Base-by-base conservation (phyloP, 2,113 vertebrate genomes). In the Calidris pygmaea region DNA sequence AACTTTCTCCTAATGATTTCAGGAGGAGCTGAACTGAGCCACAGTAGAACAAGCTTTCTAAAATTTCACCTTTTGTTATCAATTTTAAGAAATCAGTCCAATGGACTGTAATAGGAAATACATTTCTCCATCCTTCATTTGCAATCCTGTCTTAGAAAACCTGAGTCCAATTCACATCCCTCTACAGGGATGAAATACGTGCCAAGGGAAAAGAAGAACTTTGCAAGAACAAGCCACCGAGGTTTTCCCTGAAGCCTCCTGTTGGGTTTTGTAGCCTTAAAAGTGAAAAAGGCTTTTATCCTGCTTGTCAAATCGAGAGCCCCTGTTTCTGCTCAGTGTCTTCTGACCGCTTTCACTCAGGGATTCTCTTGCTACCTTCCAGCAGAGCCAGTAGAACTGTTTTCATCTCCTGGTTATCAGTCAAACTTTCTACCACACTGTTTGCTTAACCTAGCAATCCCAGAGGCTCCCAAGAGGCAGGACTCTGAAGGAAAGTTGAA, bases 61-160 rank as follows among this genome's bases (percentile, higher is more conserved):
- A 66, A 86, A 85, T 74, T 66, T 22, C 72, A 85, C 22, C 30
- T 77, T 83, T 32, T 93, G 87, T 41, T 92, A 77, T 32, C 91
- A 65, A 93, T 85, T 94, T 89, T 60, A 86, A 90, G 41, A 68
- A 63, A 30, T 75, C 65, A 89, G 53, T 82, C 77, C 88, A 83
- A 75, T 52, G 26, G 32, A 65, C 32, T 52, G 18, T 67, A 87
- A 62, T 16, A 85, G 8, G 45, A 93, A 90, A 93, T 34, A 35
- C 5, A n/a, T 87, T 77, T 87, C 83, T 55, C 48, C 41, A 94
- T 80, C 48, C 48, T 78, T 96, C 76, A 68, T 53, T 66, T 63
- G 75, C 60, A 94, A 43, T 22, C 43, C 21, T 74, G 43, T 77
- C 50, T 71, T 60, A 60, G 47, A 75, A 85, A 81, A 68, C 63